Evolutionary conservation across 2,113 vertebrate genomes (phyloP).

Genomic region (Himantopus leucocephalus): DNA sequence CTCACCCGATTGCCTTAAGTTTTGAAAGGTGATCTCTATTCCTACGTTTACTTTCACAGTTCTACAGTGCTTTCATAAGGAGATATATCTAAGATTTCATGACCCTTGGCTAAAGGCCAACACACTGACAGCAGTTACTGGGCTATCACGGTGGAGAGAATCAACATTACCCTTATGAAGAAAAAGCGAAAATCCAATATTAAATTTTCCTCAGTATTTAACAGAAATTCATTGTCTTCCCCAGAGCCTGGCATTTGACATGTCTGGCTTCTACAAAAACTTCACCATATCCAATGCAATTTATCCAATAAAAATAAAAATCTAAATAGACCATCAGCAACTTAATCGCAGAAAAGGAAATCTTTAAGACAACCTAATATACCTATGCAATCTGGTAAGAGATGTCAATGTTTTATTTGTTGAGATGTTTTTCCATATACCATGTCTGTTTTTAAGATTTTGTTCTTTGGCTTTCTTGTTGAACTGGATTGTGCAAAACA

Average conservation of each 20-base stretch:
- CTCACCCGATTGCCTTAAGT: not conserved
- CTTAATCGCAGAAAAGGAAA: not conserved
- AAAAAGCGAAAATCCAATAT: not conserved
- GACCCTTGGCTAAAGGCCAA: not conserved
- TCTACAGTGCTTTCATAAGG: not conserved
- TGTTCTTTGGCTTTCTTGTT: not conserved
- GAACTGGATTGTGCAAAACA: not conserved
- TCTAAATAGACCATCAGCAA: not conserved
- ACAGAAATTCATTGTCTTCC: not conserved
- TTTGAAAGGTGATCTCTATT: not conserved
- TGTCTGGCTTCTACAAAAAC: not conserved
- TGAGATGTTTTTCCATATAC: not conserved
- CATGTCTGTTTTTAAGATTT: not conserved
- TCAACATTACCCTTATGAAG: not conserved
- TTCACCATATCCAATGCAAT: not conserved
- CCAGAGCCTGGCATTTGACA: not conserved
- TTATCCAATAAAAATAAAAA: slow-evolving; percentile 9
- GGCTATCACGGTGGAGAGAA: not conserved
- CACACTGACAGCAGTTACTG: not conserved
- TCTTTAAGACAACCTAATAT: not conserved
- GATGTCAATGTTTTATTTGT: not conserved
- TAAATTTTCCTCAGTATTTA: not conserved
- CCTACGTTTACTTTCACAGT: not conserved
- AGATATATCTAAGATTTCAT: not conserved
- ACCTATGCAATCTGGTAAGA: not conserved